phyloP scores from a whole-genome alignment of 1,140 invertebrate genomes.

The Triops longicaudatus region DNA sequence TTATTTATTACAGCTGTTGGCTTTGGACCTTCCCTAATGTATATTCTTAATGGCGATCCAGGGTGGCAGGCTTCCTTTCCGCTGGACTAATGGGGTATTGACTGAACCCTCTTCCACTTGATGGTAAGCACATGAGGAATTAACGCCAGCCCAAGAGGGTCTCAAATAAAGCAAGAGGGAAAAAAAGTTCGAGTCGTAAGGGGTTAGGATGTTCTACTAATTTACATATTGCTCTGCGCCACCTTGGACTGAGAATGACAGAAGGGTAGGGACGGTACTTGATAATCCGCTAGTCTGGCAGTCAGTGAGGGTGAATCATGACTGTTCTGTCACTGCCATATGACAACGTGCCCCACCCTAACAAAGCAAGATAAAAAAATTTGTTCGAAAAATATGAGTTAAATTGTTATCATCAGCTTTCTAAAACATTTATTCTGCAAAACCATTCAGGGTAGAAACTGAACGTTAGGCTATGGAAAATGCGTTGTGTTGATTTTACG shows the following conservation, averaged over 20 bases:
- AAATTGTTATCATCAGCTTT: not conserved
- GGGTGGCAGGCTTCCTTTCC: too few relatives aligned
- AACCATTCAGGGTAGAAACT: not conserved
- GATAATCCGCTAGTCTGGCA: not conserved
- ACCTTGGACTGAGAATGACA: not conserved
- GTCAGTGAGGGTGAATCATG: not conserved
- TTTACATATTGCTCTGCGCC: not conserved
- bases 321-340: slow-evolving; percentile 1
- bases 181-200: not conserved
- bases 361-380: not conserved
- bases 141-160: not conserved
- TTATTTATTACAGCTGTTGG: not conserved
- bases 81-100: not conserved
- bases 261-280: not conserved
- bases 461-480: too few relatives aligned
- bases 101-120: not conserved
- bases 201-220: not conserved
- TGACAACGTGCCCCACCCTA: slow-evolving; percentile 6
- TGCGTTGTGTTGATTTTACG: too few relatives aligned
- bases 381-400: not conserved
- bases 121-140: not conserved
- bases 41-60: too few relatives aligned
- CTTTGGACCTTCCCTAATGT: too few relatives aligned
- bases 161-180: not conserved
- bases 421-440: not conserved